Evolutionary conservation across 2,113 vertebrate species (phyloP).

Genomic region (Nettapus auritus): DNA sequence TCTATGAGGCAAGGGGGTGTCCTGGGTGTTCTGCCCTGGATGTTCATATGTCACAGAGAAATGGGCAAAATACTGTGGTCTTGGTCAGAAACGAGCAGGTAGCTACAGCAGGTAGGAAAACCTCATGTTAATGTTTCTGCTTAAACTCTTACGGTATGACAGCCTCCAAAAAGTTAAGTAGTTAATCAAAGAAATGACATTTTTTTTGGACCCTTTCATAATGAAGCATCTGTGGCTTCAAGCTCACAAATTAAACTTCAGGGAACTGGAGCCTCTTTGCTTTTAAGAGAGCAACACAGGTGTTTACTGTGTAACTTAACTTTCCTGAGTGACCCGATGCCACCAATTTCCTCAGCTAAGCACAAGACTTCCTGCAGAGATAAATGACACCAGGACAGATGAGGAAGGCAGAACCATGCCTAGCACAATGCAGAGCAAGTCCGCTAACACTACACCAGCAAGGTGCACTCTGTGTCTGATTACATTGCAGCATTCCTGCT

Average conservation of each 20-base stretch:
- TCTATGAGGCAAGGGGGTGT: background rate
- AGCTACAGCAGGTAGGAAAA: background rate
- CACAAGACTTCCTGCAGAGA: slow-evolving; percentile 3
- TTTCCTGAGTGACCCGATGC: background rate
- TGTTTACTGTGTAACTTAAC: background rate
- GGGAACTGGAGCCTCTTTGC: background rate
- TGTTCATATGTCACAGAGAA: background rate
- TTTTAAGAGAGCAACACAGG: background rate
- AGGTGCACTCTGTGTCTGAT: background rate
- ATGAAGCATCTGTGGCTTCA: background rate
- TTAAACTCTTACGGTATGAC: background rate
- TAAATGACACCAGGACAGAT: background rate
- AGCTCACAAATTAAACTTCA: background rate
- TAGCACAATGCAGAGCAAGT: background rate
- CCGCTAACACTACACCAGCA: background rate
- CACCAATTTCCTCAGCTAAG: background rate
- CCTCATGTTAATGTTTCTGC: background rate
- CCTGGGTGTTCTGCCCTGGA: background rate
- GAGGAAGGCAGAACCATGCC: background rate
- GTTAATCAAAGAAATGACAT: background rate
- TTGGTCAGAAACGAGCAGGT: background rate
- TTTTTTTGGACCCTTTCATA: background rate
- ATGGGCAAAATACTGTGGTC: background rate
- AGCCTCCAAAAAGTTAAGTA: background rate
- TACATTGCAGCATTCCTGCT: slow-evolving; percentile 34